Evolutionary conservation across 2,113 vertebrate genomes (phyloP).

Genomic region (Columba livia): DNA sequence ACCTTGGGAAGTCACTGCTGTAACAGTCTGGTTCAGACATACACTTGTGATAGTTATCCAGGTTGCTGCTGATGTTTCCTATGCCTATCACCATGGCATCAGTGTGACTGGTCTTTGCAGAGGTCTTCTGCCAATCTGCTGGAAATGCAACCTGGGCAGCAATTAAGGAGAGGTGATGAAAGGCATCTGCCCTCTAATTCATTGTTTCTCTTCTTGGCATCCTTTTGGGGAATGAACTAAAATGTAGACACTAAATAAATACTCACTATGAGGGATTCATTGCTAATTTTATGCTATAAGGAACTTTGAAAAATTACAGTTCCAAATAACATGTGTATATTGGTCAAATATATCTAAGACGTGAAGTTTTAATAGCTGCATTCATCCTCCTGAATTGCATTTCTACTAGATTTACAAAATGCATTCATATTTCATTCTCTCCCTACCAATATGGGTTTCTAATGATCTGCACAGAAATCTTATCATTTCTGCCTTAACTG

Average conservation of each 20-base stretch:
- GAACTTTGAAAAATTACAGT: not conserved
- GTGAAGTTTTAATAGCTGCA: not conserved
- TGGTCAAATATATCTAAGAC: not conserved
- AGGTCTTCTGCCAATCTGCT: not conserved
- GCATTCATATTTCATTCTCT: not conserved
- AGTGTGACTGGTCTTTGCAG: not conserved
- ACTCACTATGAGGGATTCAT: not conserved
- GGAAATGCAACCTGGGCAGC: not conserved
- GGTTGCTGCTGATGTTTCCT: not conserved
- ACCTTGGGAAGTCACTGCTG: not conserved
- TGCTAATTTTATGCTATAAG: not conserved
- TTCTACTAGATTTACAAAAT: not conserved
- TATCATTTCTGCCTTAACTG: not conserved
- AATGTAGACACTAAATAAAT: not conserved
- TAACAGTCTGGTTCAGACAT: not conserved
- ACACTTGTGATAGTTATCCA: not conserved
- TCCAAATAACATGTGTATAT: not conserved
- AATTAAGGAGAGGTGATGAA: not conserved
- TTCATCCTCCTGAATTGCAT: not conserved
- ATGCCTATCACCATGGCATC: not conserved
- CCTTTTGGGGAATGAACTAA: not conserved
- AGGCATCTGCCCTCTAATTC: not conserved
- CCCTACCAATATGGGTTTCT: not conserved
- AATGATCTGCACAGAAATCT: not conserved
- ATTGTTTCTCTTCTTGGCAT: not conserved